Percentiles rank a stretch among this genome's conserved stretches.
Conservation (phyloP, 2,888 invertebrate genomes). For the Allophyes oxyacanthae region DNA sequence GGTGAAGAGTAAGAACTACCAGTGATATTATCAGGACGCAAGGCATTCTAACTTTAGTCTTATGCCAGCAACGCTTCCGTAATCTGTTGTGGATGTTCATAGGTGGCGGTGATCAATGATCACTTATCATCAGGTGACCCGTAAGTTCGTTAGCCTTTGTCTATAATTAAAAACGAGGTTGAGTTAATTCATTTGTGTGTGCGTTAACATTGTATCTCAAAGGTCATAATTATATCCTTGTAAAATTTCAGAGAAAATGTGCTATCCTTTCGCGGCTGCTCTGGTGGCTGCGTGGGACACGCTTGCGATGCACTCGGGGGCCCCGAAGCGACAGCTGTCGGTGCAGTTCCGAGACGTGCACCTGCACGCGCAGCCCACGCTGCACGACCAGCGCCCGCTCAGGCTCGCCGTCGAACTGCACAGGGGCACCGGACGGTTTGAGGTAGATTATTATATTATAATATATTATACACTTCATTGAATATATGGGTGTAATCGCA, state of each 20-base stretch:
- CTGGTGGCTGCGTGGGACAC: slow-evolving; percentile 92
- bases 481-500: no score
- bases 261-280: slow-evolving; percentile 93
- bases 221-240: not conserved
- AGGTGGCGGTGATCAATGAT: no score
- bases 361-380: slow-evolving; percentile 88
- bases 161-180: no score
- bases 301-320: slow-evolving; percentile 88
- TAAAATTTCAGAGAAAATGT: slow-evolving; percentile 5
- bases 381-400: slow-evolving; percentile 82
- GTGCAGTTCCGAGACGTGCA: slow-evolving; percentile 92
- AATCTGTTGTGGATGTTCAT: no score
- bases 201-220: no score
- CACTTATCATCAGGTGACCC: no score
- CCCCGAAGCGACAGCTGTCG: slow-evolving; percentile 89
- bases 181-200: not conserved
- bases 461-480: not conserved
- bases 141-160: no score
- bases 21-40: no score
- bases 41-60: no score
- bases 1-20: no score
- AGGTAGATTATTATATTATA: no score
- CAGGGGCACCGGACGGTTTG: slow-evolving; percentile 89
- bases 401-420: slow-evolving; percentile 88
- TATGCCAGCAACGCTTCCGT: no score